Evolutionary conservation across 2,113 vertebrate species (phyloP).

Genomic region (Pica pica): DNA sequence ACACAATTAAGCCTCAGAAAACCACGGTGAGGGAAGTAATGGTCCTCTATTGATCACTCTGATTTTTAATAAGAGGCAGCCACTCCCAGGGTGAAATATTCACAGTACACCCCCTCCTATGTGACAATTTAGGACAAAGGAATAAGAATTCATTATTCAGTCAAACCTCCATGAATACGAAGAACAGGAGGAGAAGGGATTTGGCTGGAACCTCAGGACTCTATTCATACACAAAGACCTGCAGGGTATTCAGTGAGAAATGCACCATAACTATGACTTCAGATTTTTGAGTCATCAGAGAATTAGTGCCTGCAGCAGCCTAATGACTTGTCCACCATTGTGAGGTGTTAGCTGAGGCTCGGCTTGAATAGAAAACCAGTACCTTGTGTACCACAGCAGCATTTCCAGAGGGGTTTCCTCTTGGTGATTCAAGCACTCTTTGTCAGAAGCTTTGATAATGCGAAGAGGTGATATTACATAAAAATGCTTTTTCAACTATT

Average conservation of each 20-base stretch:
- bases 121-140: background rate
- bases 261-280: background rate
- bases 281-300: background rate
- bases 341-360: background rate
- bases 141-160: background rate
- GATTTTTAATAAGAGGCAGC: background rate
- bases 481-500: background rate
- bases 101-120: background rate
- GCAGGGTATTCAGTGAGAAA: background rate
- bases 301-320: conserved; percentile 12
- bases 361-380: background rate
- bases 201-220: background rate
- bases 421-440: background rate
- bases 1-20: conserved; percentile 23
- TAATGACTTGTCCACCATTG: background rate
- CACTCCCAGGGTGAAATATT: background rate
- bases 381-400: background rate
- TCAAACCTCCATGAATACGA: background rate
- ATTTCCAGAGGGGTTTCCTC: background rate
- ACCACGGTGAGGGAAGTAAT: background rate
- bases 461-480: background rate
- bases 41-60: background rate
- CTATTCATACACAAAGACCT: background rate
- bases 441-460: background rate
- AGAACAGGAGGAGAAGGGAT: background rate